A percentile compares a stretch with the other conserved stretches of the same genome.
Conservation (phyloP, 1,140 invertebrate species). For the Lordiphosa stackelbergi region DNA sequence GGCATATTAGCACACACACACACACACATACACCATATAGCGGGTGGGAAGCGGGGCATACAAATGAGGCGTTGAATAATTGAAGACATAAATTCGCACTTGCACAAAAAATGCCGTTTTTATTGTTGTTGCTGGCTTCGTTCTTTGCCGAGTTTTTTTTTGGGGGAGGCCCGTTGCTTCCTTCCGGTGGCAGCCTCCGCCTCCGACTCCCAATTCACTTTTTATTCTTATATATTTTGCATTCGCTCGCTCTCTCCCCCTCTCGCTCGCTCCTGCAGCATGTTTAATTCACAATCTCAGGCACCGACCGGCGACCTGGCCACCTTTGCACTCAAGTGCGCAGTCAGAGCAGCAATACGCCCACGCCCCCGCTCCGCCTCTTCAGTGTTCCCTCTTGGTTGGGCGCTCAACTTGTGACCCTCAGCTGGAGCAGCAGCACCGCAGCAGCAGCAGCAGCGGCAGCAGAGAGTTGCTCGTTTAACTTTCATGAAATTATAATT, state of each 20-base stretch:
- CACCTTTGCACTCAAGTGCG: constrained; percentile 72
- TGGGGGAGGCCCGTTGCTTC: constrained; percentile 1
- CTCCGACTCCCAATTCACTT: constrained; percentile 46
- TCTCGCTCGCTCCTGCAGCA: background rate
- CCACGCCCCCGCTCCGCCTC: constrained; percentile 14
- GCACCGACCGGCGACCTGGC: constrained; percentile 53
- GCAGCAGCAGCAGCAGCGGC: constrained; percentile 17
- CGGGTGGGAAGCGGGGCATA: constrained; percentile 42
- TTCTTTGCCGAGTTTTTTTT: constrained; percentile 1
- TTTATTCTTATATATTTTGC: constrained; percentile 58
- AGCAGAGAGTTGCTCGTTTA: constrained; percentile 71
- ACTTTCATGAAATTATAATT: constrained; percentile 77
- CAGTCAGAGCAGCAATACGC: constrained; percentile 41
- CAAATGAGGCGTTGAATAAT: constrained; percentile 74
- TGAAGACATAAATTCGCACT: constrained; percentile 75
- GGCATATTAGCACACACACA: constrained; percentile 60
- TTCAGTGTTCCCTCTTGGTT: constrained; percentile 3
- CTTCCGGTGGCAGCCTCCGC: constrained; percentile 9
- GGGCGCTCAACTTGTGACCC: constrained; percentile 50
- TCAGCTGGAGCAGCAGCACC: constrained; percentile 40
- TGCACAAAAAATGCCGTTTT: constrained; percentile 52
- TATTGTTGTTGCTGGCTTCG: constrained; percentile 32
- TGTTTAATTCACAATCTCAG: constrained; percentile 2
- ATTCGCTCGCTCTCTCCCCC: constrained; percentile 15
- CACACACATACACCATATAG: background rate